A percentile compares a stretch with the other conserved stretches of the same genome.
Evolutionary conservation across 2,888 invertebrate species (phyloP).

Genomic region (Lasioglossum marginatum): DNA sequence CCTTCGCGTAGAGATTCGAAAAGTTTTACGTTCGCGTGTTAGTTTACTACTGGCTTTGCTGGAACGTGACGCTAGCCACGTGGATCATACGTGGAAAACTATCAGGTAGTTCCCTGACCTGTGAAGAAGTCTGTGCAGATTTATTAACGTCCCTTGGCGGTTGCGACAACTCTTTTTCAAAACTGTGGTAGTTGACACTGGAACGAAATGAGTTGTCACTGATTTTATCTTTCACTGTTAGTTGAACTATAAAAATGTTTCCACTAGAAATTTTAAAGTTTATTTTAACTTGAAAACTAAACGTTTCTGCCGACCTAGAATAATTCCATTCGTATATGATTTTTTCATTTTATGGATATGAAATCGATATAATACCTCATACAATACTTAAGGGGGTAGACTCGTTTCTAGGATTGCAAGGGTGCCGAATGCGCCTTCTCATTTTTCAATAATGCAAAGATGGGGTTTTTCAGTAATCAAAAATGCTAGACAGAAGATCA

Average conservation of each 20-base stretch:
- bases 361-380: too few relatives aligned
- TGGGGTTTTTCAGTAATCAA: too few relatives aligned
- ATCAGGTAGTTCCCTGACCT: background rate
- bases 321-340: too few relatives aligned
- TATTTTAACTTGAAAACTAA: too few relatives aligned
- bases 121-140: background rate
- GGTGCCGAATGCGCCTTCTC: too few relatives aligned
- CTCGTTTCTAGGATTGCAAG: too few relatives aligned
- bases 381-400: too few relatives aligned
- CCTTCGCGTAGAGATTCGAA: constrained; percentile 73
- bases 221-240: background rate
- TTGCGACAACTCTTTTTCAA: background rate
- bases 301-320: too few relatives aligned
- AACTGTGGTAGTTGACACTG: background rate
- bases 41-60: constrained; percentile 55
- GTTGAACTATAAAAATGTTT: background rate
- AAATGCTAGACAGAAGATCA: too few relatives aligned
- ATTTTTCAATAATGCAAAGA: too few relatives aligned
- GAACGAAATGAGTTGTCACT: background rate
- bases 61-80: constrained; percentile 18
- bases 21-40: constrained; percentile 73
- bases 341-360: too few relatives aligned
- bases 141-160: background rate
- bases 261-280: background rate
- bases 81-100: constrained; percentile 4